These are phyloP conservation scores for Polyodon spathula DNA, from an alignment of 2,113 vertebrate genomes.

Conservation along the genomic window DNA sequence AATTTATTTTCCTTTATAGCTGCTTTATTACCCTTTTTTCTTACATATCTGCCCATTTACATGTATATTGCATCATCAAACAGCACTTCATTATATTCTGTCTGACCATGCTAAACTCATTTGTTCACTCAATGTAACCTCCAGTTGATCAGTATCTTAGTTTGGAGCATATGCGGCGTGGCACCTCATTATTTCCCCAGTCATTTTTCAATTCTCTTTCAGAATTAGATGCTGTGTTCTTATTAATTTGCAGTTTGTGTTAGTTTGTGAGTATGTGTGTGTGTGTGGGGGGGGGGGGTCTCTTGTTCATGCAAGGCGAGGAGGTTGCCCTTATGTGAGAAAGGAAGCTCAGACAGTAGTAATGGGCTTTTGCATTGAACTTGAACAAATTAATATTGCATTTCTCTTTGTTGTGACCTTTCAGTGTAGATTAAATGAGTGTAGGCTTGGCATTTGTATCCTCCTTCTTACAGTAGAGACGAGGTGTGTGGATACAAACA, in stretches of 20 bases:
- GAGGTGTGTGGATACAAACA: slow-evolving; percentile 12
- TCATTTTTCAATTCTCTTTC: slow-evolving; percentile 8
- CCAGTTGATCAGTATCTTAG: slow-evolving; percentile 7
- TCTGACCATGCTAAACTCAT: slow-evolving; percentile 9
- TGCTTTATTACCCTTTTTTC: slow-evolving; percentile 30
- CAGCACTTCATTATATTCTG: neutral
- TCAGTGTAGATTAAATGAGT: slow-evolving; percentile 12
- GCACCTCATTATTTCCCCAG: slow-evolving; percentile 11
- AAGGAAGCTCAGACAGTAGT: slow-evolving; percentile 2
- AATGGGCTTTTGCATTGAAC: slow-evolving; percentile 20
- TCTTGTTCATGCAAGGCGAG: slow-evolving; percentile 7
- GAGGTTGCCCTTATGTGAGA: slow-evolving; percentile 6
- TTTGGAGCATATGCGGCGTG: slow-evolving; percentile 7
- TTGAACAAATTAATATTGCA: slow-evolving; percentile 21
- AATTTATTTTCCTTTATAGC: slow-evolving; percentile 25
- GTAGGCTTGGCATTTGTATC: slow-evolving; percentile 15
- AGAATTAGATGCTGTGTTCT: slow-evolving; percentile 16
- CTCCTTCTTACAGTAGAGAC: slow-evolving; percentile 6
- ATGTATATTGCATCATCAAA: slow-evolving; percentile 15
- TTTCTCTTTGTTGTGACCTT: slow-evolving; percentile 20
- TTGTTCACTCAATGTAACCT: slow-evolving; percentile 8
- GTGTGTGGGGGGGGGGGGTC: no score
- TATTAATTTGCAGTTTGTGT: slow-evolving; percentile 14
- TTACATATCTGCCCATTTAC: slow-evolving; percentile 16
- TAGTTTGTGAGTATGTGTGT: slow-evolving; percentile 5